Conservation (phyloP, 2,113 vertebrate species). For the Candoia aspera region DNA sequence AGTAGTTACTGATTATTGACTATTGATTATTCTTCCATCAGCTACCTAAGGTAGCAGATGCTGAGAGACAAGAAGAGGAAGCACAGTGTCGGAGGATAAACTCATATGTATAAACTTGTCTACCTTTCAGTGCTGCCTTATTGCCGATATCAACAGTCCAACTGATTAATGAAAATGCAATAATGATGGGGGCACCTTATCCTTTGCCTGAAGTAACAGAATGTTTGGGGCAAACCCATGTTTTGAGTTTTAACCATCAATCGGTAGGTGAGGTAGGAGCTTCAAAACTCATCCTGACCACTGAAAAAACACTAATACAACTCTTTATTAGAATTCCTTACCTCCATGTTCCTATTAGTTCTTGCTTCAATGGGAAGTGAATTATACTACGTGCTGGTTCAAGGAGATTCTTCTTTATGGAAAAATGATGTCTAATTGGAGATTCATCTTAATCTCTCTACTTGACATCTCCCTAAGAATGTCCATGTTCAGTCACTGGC, state of each 20-base stretch:
- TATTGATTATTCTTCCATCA: conserved; percentile 1
- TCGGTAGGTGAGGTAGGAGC: neutral
- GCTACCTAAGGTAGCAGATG: neutral
- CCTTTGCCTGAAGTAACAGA: neutral
- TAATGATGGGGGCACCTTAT: neutral
- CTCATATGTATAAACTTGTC: too few species aligned
- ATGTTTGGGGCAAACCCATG: neutral
- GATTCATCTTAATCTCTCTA: neutral
- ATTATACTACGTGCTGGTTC: neutral
- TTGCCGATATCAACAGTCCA: neutral
- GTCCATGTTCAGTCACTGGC: too few species aligned
- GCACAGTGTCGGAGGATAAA: neutral
- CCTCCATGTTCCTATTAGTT: neutral
- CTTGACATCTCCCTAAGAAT: too few species aligned
- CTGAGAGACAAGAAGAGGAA: neutral
- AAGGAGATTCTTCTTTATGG: neutral
- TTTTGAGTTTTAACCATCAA: neutral
- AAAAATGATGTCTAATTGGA: neutral
- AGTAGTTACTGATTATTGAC: conserved; percentile 1
- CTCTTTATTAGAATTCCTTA: neutral
- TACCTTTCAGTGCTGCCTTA: neutral
- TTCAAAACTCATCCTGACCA: neutral
- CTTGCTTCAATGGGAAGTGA: neutral
- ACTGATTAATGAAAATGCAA: neutral
- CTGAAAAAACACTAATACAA: neutral